Evolutionary conservation across 2,888 invertebrate species (phyloP), one percentile per base, ranked within the genome.

Genomic region (Microctonus aethiopoides): DNA sequence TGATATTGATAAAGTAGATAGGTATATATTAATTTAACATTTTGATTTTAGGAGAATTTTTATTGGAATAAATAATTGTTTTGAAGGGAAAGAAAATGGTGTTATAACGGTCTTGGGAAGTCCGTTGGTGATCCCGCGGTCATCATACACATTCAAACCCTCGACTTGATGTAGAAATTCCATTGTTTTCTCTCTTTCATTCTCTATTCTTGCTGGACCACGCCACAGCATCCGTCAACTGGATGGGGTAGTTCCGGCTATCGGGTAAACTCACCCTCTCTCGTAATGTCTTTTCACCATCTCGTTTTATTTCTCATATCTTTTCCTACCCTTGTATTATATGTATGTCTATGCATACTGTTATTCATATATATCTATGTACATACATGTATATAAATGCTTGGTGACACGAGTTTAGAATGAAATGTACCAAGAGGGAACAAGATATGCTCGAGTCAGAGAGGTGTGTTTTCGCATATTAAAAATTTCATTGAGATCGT

Each of bases 121-220:
- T 72, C 74, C 76, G 78, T 78, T 78, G 76, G 77, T 78, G 74
- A 78, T 77, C 78, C 66, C 72, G 72, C 39, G 67, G 41, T 26
- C 57, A 65, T n/a, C n/a, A n/a, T n/a, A n/a, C n/a, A n/a, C n/a
- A n/a, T 68, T 68, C 70, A 74, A 73, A 70, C 72, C 74, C 74
- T 41, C 54, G 54, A 39, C 62, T 71, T 59, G 34, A 66, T 52
- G 67, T 65, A 46, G 70, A 73, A 74, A 77, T 75, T 74, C 74
- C 73, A 72, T 74, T 77, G 78, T 41, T 60, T 60, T 24, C 59
- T 34, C 34, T 59, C 20, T 16, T 46, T 11, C 32, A 51, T n/a
- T 29, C n/a, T 46, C 29, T 39, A 22, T 24, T 39, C 26, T 36
- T 54, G 61, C 68, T 68, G 68, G 68, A 68, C 68, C 68, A 57